phyloP scores from a whole-genome alignment of 2,113 vertebrate genomes.

The Corythornis madagascariensis region DNA sequence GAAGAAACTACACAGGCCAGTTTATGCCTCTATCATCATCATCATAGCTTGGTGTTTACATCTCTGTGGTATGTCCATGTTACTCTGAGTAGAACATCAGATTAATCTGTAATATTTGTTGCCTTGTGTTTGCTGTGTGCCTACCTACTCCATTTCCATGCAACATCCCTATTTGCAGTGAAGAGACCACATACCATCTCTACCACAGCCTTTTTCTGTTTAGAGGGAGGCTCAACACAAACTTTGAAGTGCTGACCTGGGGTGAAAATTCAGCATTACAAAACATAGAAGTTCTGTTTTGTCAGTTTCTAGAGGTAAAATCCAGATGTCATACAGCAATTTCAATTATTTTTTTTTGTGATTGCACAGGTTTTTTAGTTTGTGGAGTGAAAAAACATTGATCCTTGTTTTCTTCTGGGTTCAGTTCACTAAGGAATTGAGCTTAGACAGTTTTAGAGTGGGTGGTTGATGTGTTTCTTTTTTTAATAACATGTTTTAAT shows the following conservation, averaged over 20 bases:
- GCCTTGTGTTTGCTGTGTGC: background rate
- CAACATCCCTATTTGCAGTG: background rate
- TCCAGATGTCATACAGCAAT: background rate
- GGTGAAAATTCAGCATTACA: background rate
- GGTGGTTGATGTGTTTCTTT: too few species aligned
- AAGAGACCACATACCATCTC: background rate
- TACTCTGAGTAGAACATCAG: background rate
- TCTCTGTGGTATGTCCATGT: fast-evolving
- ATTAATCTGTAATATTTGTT: background rate
- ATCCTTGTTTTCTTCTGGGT: background rate
- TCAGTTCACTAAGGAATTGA: background rate
- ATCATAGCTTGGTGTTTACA: background rate
- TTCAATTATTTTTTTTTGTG: background rate
- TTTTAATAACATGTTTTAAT: background rate
- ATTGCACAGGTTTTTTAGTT: background rate
- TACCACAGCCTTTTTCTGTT: background rate
- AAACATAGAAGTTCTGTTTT: background rate
- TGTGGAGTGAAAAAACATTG: background rate
- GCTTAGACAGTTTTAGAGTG: background rate
- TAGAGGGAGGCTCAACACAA: background rate
- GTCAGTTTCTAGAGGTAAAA: background rate
- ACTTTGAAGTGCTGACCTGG: background rate
- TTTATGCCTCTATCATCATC: background rate
- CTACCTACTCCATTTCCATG: background rate
- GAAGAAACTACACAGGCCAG: background rate